These are phyloP conservation scores for Charina bottae DNA, from an alignment of 2,113 vertebrate genomes.

Conservation along the genomic window DNA sequence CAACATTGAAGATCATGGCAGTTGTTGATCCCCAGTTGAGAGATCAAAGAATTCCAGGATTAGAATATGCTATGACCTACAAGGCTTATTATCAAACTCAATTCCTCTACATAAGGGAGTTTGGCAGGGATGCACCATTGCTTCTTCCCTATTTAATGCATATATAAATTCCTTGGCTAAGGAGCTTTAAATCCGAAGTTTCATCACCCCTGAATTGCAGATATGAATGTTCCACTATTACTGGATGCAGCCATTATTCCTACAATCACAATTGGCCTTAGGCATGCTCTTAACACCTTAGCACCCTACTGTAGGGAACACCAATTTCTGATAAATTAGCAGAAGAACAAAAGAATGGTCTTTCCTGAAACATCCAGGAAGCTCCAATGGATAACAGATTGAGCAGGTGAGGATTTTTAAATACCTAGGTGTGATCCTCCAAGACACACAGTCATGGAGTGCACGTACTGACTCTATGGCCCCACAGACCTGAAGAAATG, in stretches of 20 bases:
- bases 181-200: too few relatives aligned
- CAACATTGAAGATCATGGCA: not conserved
- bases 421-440: not conserved
- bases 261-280: not conserved
- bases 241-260: not conserved
- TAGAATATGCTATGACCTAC: not conserved
- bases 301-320: not conserved
- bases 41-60: not conserved
- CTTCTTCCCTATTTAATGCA: not conserved
- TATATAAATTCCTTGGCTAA: too few relatives aligned
- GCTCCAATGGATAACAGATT: not conserved
- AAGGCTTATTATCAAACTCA: not conserved
- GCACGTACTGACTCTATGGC: not conserved
- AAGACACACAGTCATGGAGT: not conserved
- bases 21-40: not conserved
- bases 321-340: not conserved
- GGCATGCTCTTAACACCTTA: not conserved
- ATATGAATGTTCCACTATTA: not conserved
- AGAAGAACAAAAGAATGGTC: not conserved
- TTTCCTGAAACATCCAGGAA: not conserved
- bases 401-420: not conserved
- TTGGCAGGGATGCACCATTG: not conserved
- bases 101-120: not conserved
- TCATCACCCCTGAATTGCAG: too few relatives aligned
- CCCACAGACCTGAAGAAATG: not conserved